phyloP scores from a whole-genome alignment of 2,113 vertebrate species.

The Ancistrus triradiatus region DNA sequence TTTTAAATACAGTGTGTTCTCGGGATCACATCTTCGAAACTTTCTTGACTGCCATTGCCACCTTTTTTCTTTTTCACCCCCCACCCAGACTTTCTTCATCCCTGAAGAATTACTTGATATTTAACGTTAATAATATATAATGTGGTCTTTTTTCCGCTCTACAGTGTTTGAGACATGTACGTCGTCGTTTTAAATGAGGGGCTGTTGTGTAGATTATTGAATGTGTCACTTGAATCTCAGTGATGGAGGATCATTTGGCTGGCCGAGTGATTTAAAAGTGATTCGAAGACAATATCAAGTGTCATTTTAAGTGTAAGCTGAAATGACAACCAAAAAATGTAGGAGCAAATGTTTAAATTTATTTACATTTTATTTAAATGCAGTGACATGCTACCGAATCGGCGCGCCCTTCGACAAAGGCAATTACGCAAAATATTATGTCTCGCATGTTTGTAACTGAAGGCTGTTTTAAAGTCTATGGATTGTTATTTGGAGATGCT shows the following conservation, averaged over 20 bases:
- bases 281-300: constrained; percentile 14
- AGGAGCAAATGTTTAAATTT: constrained; percentile 18
- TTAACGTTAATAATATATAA: constrained; percentile 36
- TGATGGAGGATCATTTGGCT: constrained; percentile 66
- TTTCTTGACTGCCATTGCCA: constrained; percentile 11
- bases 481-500: constrained; percentile 11
- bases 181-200: constrained; percentile 31
- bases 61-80: constrained; percentile 1
- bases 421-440: background rate
- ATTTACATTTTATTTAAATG: constrained; percentile 33
- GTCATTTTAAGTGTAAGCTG: constrained; percentile 26
- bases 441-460: constrained; percentile 14
- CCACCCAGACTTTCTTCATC: constrained; percentile 15
- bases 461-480: constrained; percentile 15
- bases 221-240: constrained; percentile 31
- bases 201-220: constrained; percentile 23
- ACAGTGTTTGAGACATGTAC: constrained; percentile 21
- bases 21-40: constrained; percentile 15
- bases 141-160: constrained; percentile 20
- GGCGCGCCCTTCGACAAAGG: constrained; percentile 1
- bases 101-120: constrained; percentile 30
- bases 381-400: constrained; percentile 16
- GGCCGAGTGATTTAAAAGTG: constrained; percentile 62
- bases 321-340: constrained; percentile 53
- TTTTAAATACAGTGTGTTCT: constrained; percentile 13